A percentile compares a stretch with the other conserved stretches of the same genome.
Conservation (phyloP, 2,888 invertebrate genomes). For the Drosophila fungiperda region DNA sequence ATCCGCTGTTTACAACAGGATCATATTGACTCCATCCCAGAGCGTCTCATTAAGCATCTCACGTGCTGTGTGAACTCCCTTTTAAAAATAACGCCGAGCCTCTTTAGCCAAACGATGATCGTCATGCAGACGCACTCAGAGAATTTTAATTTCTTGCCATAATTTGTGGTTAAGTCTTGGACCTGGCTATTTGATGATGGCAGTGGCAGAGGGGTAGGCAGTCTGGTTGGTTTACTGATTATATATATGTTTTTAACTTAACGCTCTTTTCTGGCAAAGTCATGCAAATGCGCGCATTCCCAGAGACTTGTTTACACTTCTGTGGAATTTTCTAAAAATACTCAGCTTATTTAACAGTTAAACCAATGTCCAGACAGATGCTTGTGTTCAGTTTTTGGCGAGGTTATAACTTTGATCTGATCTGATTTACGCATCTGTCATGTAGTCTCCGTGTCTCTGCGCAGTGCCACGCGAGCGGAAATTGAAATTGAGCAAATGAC, state of each 20-base stretch:
- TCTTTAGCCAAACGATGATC: constrained; percentile 41
- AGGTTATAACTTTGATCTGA: constrained; percentile 41
- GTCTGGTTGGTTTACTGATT: constrained; percentile 58
- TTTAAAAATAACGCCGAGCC: constrained; percentile 48
- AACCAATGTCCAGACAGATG: constrained; percentile 17
- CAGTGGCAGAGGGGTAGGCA: background rate
- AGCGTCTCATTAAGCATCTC: constrained; percentile 53
- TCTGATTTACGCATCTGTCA: background rate
- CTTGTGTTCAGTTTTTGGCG: constrained; percentile 25
- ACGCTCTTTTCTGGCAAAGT: constrained; percentile 61
- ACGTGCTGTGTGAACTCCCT: constrained; percentile 69
- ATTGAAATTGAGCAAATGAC: constrained; percentile 32
- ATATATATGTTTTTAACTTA: constrained; percentile 44
- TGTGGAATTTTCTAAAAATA: constrained; percentile 13
- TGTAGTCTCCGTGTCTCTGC: background rate
- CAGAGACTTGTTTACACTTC: constrained; percentile 49
- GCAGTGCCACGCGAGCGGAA: constrained; percentile 62
- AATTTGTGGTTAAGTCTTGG: constrained; percentile 25
- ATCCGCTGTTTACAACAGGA: constrained; percentile 49
- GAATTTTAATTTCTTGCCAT: constrained; percentile 25
- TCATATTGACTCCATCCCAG: constrained; percentile 51
- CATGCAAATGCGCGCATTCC: constrained; percentile 69
- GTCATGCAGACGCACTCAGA: constrained; percentile 37
- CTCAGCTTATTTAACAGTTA: background rate
- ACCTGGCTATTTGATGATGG: background rate